A percentile compares a stretch with the other conserved stretches of the same genome.
phyloP scores from a whole-genome alignment of 2,888 invertebrate genomes.

The Amphipoea oculea region DNA sequence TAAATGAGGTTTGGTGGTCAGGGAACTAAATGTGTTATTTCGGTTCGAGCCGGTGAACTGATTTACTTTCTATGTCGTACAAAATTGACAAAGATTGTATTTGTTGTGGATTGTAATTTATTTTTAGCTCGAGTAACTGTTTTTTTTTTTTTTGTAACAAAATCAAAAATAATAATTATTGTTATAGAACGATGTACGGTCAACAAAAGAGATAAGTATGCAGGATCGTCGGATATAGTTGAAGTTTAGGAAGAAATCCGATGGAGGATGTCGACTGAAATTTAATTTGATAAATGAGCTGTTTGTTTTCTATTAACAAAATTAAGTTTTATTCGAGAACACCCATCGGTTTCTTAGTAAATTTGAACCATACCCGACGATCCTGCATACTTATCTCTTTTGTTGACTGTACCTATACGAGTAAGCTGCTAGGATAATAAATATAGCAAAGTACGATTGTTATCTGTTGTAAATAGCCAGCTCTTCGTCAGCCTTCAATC shows the following conservation, averaged over 20 bases:
- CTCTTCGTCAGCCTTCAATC: too few species aligned
- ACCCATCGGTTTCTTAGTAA: too few species aligned
- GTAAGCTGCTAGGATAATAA: background rate
- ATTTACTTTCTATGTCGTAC: conserved; percentile 25
- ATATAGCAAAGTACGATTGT: background rate
- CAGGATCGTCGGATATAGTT: too few species aligned
- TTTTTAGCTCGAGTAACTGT: background rate
- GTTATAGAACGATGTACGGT: background rate
- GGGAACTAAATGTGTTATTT: conserved; percentile 54
- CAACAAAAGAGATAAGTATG: too few species aligned
- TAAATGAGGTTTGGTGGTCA: conserved; percentile 60
- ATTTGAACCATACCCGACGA: too few species aligned
- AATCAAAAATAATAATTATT: background rate
- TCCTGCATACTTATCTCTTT: too few species aligned
- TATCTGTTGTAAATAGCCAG: background rate
- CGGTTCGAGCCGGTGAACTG: conserved; percentile 23
- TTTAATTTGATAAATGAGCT: too few species aligned
- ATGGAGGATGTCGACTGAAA: too few species aligned
- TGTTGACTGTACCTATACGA: background rate
- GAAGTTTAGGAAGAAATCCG: too few species aligned
- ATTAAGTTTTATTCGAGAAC: too few species aligned
- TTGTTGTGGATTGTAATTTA: conserved; percentile 4
- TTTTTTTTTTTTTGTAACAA: background rate
- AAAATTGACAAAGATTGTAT: conserved; percentile 35
- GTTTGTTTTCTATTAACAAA: too few species aligned